Evolutionary conservation across 1,140 invertebrate genomes (phyloP), one percentile per base, ranked within the genome.

Genomic region (Antheraea mylitta): DNA sequence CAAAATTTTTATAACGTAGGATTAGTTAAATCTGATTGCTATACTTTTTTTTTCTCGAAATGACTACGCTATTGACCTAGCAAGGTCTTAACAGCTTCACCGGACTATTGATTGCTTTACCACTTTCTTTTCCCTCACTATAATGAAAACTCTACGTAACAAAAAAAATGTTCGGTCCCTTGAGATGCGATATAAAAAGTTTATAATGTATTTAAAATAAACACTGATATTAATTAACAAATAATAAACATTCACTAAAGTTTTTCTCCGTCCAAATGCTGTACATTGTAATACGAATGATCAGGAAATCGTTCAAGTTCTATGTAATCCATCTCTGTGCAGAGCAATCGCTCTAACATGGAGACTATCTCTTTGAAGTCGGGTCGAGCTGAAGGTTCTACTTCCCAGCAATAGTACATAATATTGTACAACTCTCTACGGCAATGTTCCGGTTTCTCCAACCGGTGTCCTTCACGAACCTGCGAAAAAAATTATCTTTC

Each of bases 351-450:
- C 81, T 98, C 97, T 4, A 98, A 92, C 76, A 97, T 93, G 38
- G 94, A 91, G 0, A 97, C 95, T 13, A 97, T 94, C 86, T 98
- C 97, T 0, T 92, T 92, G 83, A 98, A 98, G 9, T 95, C 94
- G 0, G 97, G 97, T 66, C 97, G 87, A 48, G 96, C 94, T 13
- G 94, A 94, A 1, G 96, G 94, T 81, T 97, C 95, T 30, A 96
- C 95, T 69, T 97, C 96, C 97, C 97, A 98, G 81, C 97, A 98
- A 81, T 98, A 98, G 82, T 96, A 98, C 97, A 98, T 98, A 58
- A 98, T 97, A 77, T 98, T 98, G 88, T 98, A 98, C 0, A 98
- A 93, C 80, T 98, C 97, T 2, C 97, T 93, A 53, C 96, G 94
- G 83, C 97, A 98, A 76, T 98, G 97, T 75, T 98, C 97, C 1